Evolutionary conservation across 1,140 invertebrate genomes (phyloP), one percentile per base, ranked within the genome.

Genomic region (Solen grandis): DNA sequence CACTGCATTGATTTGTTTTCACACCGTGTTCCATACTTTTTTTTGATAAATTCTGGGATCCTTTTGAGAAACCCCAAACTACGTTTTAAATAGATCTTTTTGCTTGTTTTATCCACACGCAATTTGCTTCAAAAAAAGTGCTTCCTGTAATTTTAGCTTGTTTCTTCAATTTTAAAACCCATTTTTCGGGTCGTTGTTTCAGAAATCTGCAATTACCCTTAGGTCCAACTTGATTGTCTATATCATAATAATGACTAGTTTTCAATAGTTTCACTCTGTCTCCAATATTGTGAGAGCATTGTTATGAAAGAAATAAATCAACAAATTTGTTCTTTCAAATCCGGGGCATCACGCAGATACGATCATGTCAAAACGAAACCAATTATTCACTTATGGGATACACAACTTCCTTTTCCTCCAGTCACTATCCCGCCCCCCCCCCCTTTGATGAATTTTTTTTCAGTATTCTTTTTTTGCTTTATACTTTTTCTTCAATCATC

Each of bases 391-490:
- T 82, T 5, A 82, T 66, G 16, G 57, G 66, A 33, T 82, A 82
- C 1, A 74, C 73, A 52, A 76, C 65, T 72, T 72, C 33, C 81
- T 54, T 27, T 76, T 77, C 25, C 59, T 41, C 74, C 73, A 77
- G 22, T 77, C 63, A 22, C 31, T 52, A 0, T 55, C 38, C n/a
- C n/a, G n/a, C n/a, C n/a, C n/a, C 16, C 81, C 81, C 33, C 73
- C 46, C 57, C 63, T 46, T 41, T 77, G 68, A 14, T 73, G 72
- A 19, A 82, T 19, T 36, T 82, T 82, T n/a, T 73, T 73, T 27
- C 54, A 60, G 38, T 82, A 83, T 46, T 79, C 63, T 59, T 84
- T 80, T 84, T 80, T 31, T 25, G n/a, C 55, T 63, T 79, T 54
- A 83, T 50, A n/a, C 65, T 22, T 33, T 75, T 41, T 60, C 50